Evolutionary conservation across 2,113 vertebrate species (phyloP).

Genomic region (Chitala chitala): DNA sequence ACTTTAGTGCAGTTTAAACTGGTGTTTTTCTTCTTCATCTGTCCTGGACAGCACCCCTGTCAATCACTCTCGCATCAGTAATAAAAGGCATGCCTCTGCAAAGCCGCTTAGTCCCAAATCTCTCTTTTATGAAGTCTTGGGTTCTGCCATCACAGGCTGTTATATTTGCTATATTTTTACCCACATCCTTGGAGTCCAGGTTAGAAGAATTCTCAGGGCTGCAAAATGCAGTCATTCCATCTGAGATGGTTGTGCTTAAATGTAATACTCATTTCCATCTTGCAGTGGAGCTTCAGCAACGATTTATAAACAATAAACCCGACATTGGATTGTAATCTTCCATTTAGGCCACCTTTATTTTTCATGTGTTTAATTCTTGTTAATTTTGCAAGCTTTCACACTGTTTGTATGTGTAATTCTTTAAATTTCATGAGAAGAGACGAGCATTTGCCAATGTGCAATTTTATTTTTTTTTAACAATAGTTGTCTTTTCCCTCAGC

Average conservation of each 20-base stretch:
- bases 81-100: conserved; percentile 1
- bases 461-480: too few species aligned
- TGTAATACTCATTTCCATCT: not conserved
- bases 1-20: not conserved
- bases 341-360: not conserved
- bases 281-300: not conserved
- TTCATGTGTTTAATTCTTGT: not conserved
- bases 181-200: not conserved
- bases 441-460: too few species aligned
- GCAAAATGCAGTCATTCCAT: not conserved
- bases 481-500: too few species aligned
- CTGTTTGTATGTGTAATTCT: too few species aligned
- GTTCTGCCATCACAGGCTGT: conserved; percentile 4
- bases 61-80: not conserved
- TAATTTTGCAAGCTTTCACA: too few species aligned
- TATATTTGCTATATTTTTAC: not conserved
- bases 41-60: not conserved
- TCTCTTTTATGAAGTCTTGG: not conserved
- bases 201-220: not conserved
- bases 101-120: not conserved
- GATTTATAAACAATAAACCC: not conserved
- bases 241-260: not conserved
- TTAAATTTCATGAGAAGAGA: too few species aligned
- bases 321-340: not conserved
- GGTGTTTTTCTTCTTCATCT: not conserved